A percentile compares a stretch with the other conserved stretches of the same genome.
These are phyloP conservation scores for Halictus quadricinctus DNA, from an alignment of 2,888 invertebrate species.

Conservation along the genomic window DNA sequence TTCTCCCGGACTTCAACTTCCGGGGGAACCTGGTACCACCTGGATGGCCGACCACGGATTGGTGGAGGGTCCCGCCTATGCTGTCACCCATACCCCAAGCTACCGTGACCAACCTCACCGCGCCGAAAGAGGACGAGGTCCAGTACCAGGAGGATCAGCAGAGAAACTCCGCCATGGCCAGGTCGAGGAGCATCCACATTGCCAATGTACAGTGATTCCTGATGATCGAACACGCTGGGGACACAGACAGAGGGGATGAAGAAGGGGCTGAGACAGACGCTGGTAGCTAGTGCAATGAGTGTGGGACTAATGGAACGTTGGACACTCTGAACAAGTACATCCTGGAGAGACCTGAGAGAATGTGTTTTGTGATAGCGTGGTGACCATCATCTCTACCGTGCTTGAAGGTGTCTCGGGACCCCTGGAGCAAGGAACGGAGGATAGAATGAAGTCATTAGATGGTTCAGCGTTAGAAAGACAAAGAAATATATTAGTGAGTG, in stretches of 20 bases:
- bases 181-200: slow-evolving; percentile 58
- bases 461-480: not conserved
- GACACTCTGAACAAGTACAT: not conserved
- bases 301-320: not conserved
- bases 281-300: not conserved
- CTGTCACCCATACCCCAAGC: slow-evolving; percentile 78
- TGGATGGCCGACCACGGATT: slow-evolving; percentile 83
- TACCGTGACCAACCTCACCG: slow-evolving; percentile 73
- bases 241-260: not conserved
- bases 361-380: not conserved
- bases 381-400: not conserved
- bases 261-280: not conserved
- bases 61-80: slow-evolving; percentile 80
- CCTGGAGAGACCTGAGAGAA: not conserved
- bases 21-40: slow-evolving; percentile 84
- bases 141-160: slow-evolving; percentile 63
- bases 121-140: slow-evolving; percentile 74
- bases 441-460: not conserved
- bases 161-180: slow-evolving; percentile 44
- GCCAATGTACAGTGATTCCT: slow-evolving; percentile 64
- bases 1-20: slow-evolving; percentile 86
- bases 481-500: not conserved
- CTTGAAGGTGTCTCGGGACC: not conserved
- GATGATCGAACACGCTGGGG: not conserved
- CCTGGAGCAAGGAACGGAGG: not conserved